Evolutionary conservation across 2,797 vertebrate species (phyloP), one percentile per base, ranked within the genome.

Genomic region (Argentina silus): DNA sequence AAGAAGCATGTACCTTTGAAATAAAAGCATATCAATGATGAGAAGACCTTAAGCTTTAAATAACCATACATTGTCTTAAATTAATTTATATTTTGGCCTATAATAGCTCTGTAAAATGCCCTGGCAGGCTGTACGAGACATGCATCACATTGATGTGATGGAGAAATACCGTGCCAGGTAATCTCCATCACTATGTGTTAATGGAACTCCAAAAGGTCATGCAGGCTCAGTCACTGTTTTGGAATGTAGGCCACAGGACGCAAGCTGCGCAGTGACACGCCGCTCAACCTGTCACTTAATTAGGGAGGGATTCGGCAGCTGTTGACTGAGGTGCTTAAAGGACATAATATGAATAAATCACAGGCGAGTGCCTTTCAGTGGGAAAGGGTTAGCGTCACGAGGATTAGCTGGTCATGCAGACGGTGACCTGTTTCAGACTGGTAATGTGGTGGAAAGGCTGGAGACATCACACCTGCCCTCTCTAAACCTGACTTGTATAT

Each of bases 161-260:
- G 51, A 51, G 2, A 2, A 10, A 3, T 21, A 23, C 19, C 23
- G 19, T 59, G 19, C 12, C 8, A 59, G 12, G 21, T 36, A 7
- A 60, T 11, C 23, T 36, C 11, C 6, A 7, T 57, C 63, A 15
- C 60, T 21, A 53, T 56, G 44, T 63, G 43, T 15, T 6, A 4
- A 5, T 50, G 47, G 0, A 50, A 67, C 65, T 51, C 6, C 21
- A 27, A 51, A 27, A 21, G 2, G 21, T 12, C 11, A 59, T 59
- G 11, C 36, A 55, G 2, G 17, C 8, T 56, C 1, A 53, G 45
- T 3, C 17, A 42, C 9, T n/a, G 14, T 44, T 36, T 47, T 47
- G 7, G 48, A 70, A 72, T 55, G 51, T 27, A 67, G 27, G 12
- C 59, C 70, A 77, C 55, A 60, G 23, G 62, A 57, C 45, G 14